Evolutionary conservation across 1,140 invertebrate species (phyloP).

Genomic region (Solen grandis): DNA sequence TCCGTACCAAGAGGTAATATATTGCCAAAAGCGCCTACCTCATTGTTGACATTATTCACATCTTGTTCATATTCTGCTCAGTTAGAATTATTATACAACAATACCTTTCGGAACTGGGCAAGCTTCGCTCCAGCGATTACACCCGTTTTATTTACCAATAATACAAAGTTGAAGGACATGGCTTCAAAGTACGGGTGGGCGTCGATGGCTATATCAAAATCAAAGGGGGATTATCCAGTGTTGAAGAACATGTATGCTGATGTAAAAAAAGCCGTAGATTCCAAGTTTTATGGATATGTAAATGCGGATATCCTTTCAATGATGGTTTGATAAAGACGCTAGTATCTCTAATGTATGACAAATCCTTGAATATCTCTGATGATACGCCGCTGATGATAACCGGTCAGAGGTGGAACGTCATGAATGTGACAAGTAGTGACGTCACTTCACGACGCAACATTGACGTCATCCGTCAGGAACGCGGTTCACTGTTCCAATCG

Average conservation of each 20-base stretch:
- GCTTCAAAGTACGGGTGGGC: conserved; percentile 46
- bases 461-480: background rate
- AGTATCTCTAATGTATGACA: background rate
- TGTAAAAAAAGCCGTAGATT: conserved; percentile 49
- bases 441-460: conserved; percentile 4
- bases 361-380: background rate
- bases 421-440: conserved; percentile 45
- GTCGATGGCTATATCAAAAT: conserved; percentile 17
- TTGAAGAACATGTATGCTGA: conserved; percentile 61
- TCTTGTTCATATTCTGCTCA: no score
- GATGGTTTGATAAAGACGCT: conserved; percentile 52
- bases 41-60: no score
- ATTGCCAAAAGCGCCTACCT: no score
- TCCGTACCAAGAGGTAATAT: no score
- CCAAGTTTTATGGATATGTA: conserved; percentile 58
- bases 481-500: conserved; percentile 20
- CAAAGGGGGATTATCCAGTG: conserved; percentile 42
- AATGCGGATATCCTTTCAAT: conserved; percentile 65
- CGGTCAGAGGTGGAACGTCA: conserved; percentile 53
- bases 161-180: background rate
- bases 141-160: conserved; percentile 60
- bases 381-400: conserved; percentile 27
- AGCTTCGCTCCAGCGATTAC: conserved; percentile 43
- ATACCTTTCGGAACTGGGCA: conserved; percentile 57
- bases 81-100: no score